Base-by-base conservation (phyloP, 2,888 invertebrate species). In the Rosalia funebris region DNA sequence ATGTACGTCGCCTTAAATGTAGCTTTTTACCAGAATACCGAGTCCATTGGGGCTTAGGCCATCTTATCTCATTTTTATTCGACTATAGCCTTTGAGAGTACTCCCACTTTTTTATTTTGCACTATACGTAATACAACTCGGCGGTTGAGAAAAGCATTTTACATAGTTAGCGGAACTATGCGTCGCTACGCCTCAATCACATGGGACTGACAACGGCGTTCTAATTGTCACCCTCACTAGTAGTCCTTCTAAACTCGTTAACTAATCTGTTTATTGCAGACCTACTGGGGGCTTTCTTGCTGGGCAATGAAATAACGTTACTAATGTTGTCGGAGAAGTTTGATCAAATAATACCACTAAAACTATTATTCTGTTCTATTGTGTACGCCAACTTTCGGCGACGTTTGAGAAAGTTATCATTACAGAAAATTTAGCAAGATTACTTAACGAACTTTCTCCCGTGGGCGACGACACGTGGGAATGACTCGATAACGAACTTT, bases 191-290 rank as follows among this genome's bases (percentile, higher is more conserved):
- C n/a, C n/a, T n/a, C n/a, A n/a, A n/a, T 19, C 19, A 48, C 48
- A 36, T 50, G 39, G 10, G 25, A 39, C 16, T 15, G 50, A 50
- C 50, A 50, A 25, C 39, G 37, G 14, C 15, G 11, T 12, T 31
- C 50, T 39, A 37, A 37, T 20, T 48, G 37, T 48, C 37, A 17
- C 17, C 19, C 31, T 12, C 32, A 17, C 16, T 37, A 37, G 7
- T 12, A 15, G 31, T 36, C 39, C 50, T 19, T 19, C 19, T 39
- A 50, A 50, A 50, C 50, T 50, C 25, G 39, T 50, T 39, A 50
- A 39, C 25, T 50, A 50, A 41, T 41, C 25, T 50, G 25, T 20
- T 12, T 50, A 36, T 39, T 50, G 50, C 19, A 19, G 25, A 39
- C 39, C 25, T 37, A 34, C 36, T 37, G n/a, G 19, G 12, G 19